Evolutionary conservation across 2,797 vertebrate species (phyloP).

Genomic region (Emydoidea blandingii): DNA sequence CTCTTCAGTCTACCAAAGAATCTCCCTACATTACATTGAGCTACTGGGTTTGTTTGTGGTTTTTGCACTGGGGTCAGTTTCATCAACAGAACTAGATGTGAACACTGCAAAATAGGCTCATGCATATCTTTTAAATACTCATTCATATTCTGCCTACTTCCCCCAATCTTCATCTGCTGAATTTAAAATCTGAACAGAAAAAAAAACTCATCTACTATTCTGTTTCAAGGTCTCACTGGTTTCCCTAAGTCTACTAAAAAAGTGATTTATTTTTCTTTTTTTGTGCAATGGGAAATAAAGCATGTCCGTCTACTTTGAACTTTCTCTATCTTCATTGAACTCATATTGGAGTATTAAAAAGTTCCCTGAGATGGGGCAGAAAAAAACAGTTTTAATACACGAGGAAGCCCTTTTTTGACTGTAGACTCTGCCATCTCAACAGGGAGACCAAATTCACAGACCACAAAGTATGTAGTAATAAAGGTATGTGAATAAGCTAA

Average conservation of each 20-base stretch:
- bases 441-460: constrained; percentile 23
- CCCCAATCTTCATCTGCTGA: background rate
- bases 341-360: constrained; percentile 44
- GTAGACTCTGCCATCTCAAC: background rate
- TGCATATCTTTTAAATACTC: background rate
- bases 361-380: constrained; percentile 66
- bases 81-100: background rate
- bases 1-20: background rate
- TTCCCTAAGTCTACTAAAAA: background rate
- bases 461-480: constrained; percentile 7
- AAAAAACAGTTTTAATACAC: constrained; percentile 52
- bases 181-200: background rate
- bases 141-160: background rate
- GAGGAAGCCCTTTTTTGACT: constrained; percentile 49
- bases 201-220: background rate
- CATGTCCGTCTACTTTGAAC: background rate
- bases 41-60: background rate
- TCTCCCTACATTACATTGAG: background rate
- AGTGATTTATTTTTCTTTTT: background rate
- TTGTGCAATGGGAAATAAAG: background rate
- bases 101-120: background rate
- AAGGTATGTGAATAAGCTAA: constrained; percentile 15
- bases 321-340: constrained; percentile 45
- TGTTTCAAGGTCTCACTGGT: background rate
- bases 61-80: background rate